A percentile compares a stretch with the other conserved stretches of the same genome.
Conservation (phyloP, 2,797 vertebrate genomes). For the Ammospiza maritima region DNA sequence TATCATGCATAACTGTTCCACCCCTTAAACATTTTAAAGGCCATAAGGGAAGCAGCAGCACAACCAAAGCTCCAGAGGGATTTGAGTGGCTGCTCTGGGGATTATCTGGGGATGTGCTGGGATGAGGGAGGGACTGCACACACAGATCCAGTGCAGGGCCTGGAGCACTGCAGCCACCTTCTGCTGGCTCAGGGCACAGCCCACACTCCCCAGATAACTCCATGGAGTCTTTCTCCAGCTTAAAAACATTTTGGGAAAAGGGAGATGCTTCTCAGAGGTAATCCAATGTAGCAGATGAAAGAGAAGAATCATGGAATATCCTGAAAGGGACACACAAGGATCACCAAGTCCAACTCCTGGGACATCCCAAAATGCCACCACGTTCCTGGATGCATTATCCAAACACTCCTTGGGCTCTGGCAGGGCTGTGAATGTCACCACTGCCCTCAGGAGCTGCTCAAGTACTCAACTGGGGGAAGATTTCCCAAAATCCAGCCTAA, state of each 20-base stretch:
- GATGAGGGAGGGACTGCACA: not conserved
- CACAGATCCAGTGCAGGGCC: not conserved
- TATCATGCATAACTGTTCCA: fast-evolving
- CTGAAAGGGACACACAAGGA: not conserved
- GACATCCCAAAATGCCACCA: not conserved
- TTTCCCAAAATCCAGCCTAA: not conserved
- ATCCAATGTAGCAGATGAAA: not conserved
- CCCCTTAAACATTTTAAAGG: not conserved
- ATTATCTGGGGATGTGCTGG: not conserved
- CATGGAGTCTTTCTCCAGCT: not conserved
- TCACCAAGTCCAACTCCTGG: not conserved
- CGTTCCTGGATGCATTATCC: not conserved
- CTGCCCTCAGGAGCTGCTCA: not conserved
- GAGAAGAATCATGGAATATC: not conserved
- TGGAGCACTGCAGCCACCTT: slow-evolving; percentile 22
- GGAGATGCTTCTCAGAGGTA: not conserved
- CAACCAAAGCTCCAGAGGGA: not conserved
- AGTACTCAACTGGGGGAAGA: not conserved
- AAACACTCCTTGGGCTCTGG: not conserved
- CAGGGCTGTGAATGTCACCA: fast-evolving
- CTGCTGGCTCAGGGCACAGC: not conserved
- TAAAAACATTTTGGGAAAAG: not conserved
- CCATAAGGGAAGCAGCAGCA: not conserved
- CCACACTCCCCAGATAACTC: fast-evolving
- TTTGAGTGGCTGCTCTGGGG: not conserved